Evolutionary conservation across 2,113 vertebrate species (phyloP).

Genomic region (Erinaceus europaeus): DNA sequence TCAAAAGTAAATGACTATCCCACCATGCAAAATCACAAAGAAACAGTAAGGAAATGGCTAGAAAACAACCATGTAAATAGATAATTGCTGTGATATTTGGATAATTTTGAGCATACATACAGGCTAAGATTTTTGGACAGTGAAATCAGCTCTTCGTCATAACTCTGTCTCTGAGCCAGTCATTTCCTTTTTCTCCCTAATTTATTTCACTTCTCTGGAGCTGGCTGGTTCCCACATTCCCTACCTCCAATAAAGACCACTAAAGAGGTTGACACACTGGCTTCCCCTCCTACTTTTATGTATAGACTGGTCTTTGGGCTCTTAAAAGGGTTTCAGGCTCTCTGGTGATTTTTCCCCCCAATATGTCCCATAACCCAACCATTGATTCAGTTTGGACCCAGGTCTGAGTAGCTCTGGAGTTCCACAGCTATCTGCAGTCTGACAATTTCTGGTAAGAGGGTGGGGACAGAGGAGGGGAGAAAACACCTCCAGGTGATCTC

Average conservation of each 20-base stretch:
- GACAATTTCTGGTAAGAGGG: neutral
- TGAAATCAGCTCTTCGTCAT: conserved; percentile 72
- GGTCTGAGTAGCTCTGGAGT: conserved; percentile 11
- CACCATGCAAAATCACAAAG: neutral
- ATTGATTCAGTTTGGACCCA: conserved; percentile 39
- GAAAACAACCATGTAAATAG: conserved; percentile 68
- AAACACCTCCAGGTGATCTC: neutral
- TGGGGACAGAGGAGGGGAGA: neutral
- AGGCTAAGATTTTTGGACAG: conserved; percentile 71
- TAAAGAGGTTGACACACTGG: conserved; percentile 11
- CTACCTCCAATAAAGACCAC: neutral
- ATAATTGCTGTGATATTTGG: conserved; percentile 70
- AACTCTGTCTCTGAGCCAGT: conserved; percentile 61
- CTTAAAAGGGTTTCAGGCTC: neutral
- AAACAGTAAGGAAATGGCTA: conserved; percentile 42
- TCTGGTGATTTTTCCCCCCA: neutral
- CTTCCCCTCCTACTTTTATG: neutral
- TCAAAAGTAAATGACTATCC: conserved; percentile 40
- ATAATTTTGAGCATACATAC: conserved; percentile 70
- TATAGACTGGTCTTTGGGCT: neutral
- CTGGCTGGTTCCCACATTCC: conserved; percentile 29
- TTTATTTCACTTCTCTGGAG: conserved; percentile 64
- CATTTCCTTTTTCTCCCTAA: conserved; percentile 73
- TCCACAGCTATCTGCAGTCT: conserved; percentile 13
- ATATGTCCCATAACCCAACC: neutral